Percentiles rank a stretch among this genome's conserved stretches.
Evolutionary conservation across 2,797 vertebrate species (phyloP).

Genomic region (Yasuhikotakia modesta): DNA sequence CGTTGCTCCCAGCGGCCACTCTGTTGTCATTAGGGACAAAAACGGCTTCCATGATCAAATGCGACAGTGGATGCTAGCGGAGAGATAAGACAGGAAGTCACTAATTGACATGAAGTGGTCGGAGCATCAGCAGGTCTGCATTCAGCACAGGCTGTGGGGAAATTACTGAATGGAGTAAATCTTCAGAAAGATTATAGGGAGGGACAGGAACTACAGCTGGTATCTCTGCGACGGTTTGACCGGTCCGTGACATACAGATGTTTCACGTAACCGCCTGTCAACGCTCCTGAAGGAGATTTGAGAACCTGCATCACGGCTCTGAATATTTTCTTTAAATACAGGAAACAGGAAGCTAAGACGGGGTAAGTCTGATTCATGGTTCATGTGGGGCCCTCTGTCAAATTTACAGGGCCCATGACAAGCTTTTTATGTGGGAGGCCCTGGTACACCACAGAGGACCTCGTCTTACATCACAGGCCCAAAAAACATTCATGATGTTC

Average conservation of each 20-base stretch:
- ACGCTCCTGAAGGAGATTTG: slow-evolving; percentile 20
- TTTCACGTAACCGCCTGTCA: slow-evolving; percentile 13
- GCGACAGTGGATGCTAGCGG: slow-evolving; percentile 1
- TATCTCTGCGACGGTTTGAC: slow-evolving; percentile 38
- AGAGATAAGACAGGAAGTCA: slow-evolving; percentile 46
- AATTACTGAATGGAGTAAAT: slow-evolving; percentile 10
- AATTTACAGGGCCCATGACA: not conserved
- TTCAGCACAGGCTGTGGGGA: not conserved
- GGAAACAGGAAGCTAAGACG: not conserved
- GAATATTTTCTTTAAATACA: not conserved
- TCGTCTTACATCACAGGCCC: not conserved
- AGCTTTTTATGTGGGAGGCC: not conserved
- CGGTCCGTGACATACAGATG: slow-evolving; percentile 54
- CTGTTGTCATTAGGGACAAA: slow-evolving; percentile 6
- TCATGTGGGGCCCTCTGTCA: not conserved
- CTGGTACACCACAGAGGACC: not conserved
- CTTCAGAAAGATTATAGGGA: slow-evolving; percentile 32
- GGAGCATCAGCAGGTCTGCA: slow-evolving; percentile 17
- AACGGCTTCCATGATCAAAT: not conserved
- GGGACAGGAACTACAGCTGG: slow-evolving; percentile 31
- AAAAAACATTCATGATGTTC: too few species aligned
- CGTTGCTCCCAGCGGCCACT: not conserved
- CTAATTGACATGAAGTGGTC: slow-evolving; percentile 38
- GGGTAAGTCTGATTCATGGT: not conserved
- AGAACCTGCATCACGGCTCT: not conserved